Evolutionary conservation across 2,888 invertebrate genomes (phyloP), one percentile per base, ranked within the genome.

Genomic region (Glaucopsyche alexis): DNA sequence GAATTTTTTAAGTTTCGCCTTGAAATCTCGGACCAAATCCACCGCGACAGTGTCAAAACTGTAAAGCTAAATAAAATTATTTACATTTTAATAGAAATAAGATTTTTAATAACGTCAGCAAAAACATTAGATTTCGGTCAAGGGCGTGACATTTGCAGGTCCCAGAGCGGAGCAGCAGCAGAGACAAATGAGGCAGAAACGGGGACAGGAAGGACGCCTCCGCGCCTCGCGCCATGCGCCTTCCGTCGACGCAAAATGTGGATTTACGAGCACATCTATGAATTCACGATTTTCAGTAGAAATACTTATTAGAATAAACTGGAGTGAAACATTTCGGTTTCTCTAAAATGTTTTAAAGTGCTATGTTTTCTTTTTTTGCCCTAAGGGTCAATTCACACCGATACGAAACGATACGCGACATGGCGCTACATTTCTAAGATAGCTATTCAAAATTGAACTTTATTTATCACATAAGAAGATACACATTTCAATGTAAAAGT

Each of bases 221-320:
- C 29, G 29, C 60, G 60, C 29, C 60, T 60, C 60, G 42, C 42
- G 42, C 42, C 7, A 3, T 1, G 60, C 60, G 38, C 60, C 60
- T 60, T 60, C 60, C 60, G 60, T 38, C 60, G 60, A 60, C 29
- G 60, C 60, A 13, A 60, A 60, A 60, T 11, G 60, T 60, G 38
- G 38, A 60, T 60, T 60, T 38, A 60, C 60, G 29, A 29, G 29
- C 7, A 8, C 42, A 60, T 38, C 60, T 38, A 60, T 60, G 14
- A 38, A 60, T 60, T 60, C 14, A 60, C 16, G 29, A 60, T 29
- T 60, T 60, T 60, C 14, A 60, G 29, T 11, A 60, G 29, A 14
- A 38, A 60, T 60, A 14, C 29, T 60, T 38, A 60, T 60, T 60
- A 60, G 19, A 60, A 2, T 16, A 1, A 29, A 29, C 4, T 29